These are phyloP conservation scores for Psylliodes chrysocephalus DNA, from an alignment of 2,888 invertebrate genomes.

Conservation along the genomic window DNA sequence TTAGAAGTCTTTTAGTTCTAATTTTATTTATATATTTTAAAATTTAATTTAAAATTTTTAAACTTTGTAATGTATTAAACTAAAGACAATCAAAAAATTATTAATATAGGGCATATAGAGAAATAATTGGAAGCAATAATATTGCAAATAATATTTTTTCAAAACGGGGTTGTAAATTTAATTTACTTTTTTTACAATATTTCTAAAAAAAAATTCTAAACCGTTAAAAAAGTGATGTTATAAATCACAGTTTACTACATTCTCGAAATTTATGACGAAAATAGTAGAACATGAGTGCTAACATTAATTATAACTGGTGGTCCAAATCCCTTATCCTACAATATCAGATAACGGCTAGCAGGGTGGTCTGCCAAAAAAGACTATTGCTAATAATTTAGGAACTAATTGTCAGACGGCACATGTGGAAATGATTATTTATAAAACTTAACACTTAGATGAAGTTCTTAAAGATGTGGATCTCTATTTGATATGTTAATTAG, in stretches of 20 bases:
- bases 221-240: no score
- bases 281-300: slow-evolving; percentile 33
- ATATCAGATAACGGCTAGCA: slow-evolving; percentile 37
- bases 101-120: no score
- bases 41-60: no score
- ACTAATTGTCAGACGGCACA: slow-evolving; percentile 40
- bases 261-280: slow-evolving; percentile 22
- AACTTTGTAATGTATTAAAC: no score
- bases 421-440: slow-evolving; percentile 40
- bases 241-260: slow-evolving; percentile 4
- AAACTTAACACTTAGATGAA: slow-evolving; percentile 25
- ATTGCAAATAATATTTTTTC: no score
- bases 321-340: slow-evolving; percentile 22
- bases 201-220: no score
- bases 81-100: no score
- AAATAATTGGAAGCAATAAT: no score
- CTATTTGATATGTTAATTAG: slow-evolving; percentile 24
- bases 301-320: slow-evolving; percentile 28
- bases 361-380: slow-evolving; percentile 41
- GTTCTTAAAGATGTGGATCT: not conserved
- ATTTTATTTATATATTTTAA: no score
- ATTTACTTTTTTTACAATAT: no score
- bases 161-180: no score
- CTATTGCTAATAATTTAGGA: slow-evolving; percentile 39
- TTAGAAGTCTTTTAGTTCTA: no score